These are phyloP conservation scores for Cecropterus lyciades DNA, from an alignment of 1,140 invertebrate genomes.

Conservation along the genomic window DNA sequence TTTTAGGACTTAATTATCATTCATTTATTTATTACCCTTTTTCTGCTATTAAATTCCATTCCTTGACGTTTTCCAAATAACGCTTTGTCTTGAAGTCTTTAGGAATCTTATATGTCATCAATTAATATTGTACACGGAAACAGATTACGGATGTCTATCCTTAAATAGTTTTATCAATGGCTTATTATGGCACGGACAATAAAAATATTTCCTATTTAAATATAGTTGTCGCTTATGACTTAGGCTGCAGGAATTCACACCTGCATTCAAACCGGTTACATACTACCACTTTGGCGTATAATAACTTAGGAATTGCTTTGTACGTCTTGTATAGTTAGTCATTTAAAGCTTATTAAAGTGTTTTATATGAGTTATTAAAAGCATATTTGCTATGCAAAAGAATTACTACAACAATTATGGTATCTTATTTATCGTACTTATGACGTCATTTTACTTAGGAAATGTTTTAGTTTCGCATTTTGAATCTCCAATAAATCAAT, in stretches of 20 bases:
- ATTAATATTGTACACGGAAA: neutral
- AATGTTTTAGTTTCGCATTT: no score
- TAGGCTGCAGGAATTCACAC: slow-evolving; percentile 8
- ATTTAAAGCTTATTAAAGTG: slow-evolving; percentile 2
- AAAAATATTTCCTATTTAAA: neutral
- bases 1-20: no score
- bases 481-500: no score
- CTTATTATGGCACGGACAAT: neutral
- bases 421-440: neutral
- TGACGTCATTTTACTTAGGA: neutral
- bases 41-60: no score
- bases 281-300: slow-evolving; percentile 9
- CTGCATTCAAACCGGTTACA: slow-evolving; percentile 20
- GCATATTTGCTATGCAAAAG: slow-evolving; percentile 1
- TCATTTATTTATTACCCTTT: no score
- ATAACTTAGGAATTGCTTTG: slow-evolving; percentile 15
- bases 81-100: no score
- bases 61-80: no score
- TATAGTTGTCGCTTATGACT: slow-evolving; percentile 2
- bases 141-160: slow-evolving; percentile 2
- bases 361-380: slow-evolving; percentile 10
- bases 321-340: slow-evolving; percentile 4
- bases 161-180: neutral
- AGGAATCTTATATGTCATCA: no score
- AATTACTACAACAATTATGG: neutral